Base-by-base conservation (phyloP, 2,888 invertebrate species). In the Galerucella calmariensis region DNA sequence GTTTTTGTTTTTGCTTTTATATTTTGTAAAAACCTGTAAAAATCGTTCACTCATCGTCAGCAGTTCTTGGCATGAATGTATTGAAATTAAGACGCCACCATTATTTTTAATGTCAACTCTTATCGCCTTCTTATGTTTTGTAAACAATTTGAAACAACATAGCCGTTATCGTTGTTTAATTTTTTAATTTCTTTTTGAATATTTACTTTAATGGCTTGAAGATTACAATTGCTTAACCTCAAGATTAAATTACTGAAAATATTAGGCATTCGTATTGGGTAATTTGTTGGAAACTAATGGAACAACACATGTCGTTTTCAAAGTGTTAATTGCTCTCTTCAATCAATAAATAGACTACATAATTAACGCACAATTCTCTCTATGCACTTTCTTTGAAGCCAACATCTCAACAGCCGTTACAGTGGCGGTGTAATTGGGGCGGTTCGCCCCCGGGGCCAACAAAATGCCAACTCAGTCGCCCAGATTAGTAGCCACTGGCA, bases 81-180 rank as follows among this genome's bases (percentile, higher is more conserved):
- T 51, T n/a, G n/a, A 51, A 51, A n/a, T 51, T 51, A 51, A 51
- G 51, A n/a, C n/a, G 51, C 51, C n/a, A 51, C n/a, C 51, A 51
- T n/a, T 51, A 51, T 51, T 51, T 51, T 51, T 51, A 51, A 51
- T 51, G 51, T 51, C n/a, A n/a, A 51, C 51, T 51, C 51, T 51
- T 51, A 51, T 51, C 51, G 8, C 51, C 51, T 51, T n/a, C 51
- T 51, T 51, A 51, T 51, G 35, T 14, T n/a, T 51, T 51, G 14
- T 51, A 51, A 51, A 51, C 51, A 51, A 51, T 51, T 51, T 51
- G 51, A 51, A 51, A 16, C 51, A 51, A 51, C 51, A 51, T 51
- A 51, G 51, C 2, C 51, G n/a, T 51, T 51, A 51, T 51, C 51
- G 8, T 48, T 48, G 14, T 48, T 14, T 12, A 48, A 48, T 14